Evolutionary conservation across 2,113 vertebrate genomes (phyloP).

Genomic region (Sylvilagus bachmani): DNA sequence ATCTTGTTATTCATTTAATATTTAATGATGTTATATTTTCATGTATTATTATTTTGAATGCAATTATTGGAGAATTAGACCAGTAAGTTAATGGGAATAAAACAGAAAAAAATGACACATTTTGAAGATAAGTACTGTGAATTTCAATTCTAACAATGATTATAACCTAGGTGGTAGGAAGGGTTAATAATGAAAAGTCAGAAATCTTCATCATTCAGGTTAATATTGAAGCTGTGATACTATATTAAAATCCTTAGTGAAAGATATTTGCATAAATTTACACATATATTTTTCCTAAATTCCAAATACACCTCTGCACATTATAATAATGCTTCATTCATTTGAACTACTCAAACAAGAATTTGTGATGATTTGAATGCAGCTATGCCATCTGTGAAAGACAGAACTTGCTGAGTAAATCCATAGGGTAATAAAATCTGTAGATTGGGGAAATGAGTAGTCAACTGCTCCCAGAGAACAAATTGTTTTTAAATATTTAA

Average conservation of each 20-base stretch:
- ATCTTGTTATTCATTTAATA: background rate
- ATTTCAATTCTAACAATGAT: background rate
- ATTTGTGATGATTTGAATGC: constrained; percentile 63
- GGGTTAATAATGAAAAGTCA: background rate
- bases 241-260: constrained; percentile 30
- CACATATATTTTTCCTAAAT: constrained; percentile 20
- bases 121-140: background rate
- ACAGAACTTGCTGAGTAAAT: constrained; percentile 55
- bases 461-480: constrained; percentile 51
- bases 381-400: constrained; percentile 56
- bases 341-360: constrained; percentile 60
- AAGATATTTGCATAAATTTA: constrained; percentile 23
- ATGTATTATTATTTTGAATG: background rate
- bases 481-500: constrained; percentile 67
- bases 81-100: background rate
- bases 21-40: background rate
- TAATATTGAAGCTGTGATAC: background rate
- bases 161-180: background rate
- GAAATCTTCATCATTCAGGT: background rate
- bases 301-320: background rate
- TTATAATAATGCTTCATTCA: constrained; percentile 60
- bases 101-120: background rate
- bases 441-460: background rate
- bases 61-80: background rate
- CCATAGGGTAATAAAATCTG: constrained; percentile 56